phyloP scores from a whole-genome alignment of 2,797 vertebrate species.

The Hephaestus fuliginosus region DNA sequence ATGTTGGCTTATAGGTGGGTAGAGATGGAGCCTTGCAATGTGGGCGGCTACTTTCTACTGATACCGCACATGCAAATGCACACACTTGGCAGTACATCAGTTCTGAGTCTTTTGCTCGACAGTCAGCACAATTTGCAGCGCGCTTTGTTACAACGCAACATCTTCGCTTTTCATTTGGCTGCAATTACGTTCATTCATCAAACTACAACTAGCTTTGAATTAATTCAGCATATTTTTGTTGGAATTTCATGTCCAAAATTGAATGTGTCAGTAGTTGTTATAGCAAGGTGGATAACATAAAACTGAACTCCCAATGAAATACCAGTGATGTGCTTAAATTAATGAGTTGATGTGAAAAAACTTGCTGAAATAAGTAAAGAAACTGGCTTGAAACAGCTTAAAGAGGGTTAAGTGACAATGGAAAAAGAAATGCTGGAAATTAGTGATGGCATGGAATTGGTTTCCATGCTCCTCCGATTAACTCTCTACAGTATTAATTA shows the following conservation, averaged over 20 bases:
- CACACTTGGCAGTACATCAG: slow-evolving; percentile 46
- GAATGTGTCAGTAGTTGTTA: background rate
- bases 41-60: slow-evolving; percentile 75
- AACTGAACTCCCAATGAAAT: background rate
- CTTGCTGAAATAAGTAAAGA: background rate
- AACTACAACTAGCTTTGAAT: background rate
- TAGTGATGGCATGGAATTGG: slow-evolving; percentile 46
- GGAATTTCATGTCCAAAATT: background rate
- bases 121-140: slow-evolving; percentile 50
- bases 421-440: slow-evolving; percentile 46
- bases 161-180: background rate
- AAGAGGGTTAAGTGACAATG: slow-evolving; percentile 29
- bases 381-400: background rate
- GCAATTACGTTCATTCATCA: slow-evolving; percentile 9
- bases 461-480: slow-evolving; percentile 45
- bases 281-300: background rate
- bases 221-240: background rate
- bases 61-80: slow-evolving; percentile 64
- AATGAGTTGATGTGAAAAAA: background rate
- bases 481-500: slow-evolving; percentile 65
- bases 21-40: slow-evolving; percentile 63
- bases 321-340: background rate
- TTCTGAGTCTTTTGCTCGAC: slow-evolving; percentile 45
- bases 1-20: slow-evolving; percentile 65
- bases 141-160: background rate